These are phyloP conservation scores for Hydrotaea diabolus DNA, from an alignment of 2,888 invertebrate genomes.

Conservation along the genomic window DNA sequence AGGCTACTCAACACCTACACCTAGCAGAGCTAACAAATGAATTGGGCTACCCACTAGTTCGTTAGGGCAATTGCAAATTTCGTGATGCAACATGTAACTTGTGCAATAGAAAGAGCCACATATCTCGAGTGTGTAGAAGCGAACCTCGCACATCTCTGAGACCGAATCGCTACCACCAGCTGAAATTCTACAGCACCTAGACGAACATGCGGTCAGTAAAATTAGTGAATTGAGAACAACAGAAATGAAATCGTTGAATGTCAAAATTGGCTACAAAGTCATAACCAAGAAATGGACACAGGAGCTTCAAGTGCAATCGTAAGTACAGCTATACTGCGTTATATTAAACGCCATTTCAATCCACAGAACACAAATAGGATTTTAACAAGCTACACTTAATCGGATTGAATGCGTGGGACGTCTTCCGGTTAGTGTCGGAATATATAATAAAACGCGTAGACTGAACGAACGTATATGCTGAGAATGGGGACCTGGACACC, in stretches of 20 bases:
- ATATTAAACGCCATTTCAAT: conserved; percentile 6
- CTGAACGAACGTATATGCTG: conserved; percentile 35
- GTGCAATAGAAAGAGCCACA: conserved; percentile 30
- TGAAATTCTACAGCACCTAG: not conserved
- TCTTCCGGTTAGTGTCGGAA: not conserved
- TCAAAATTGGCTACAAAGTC: conserved; percentile 31
- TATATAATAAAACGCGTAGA: conserved; percentile 12
- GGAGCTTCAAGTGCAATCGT: conserved; percentile 42
- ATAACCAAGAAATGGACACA: conserved; percentile 41
- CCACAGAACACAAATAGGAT: conserved; percentile 28
- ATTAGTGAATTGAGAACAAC: not conserved
- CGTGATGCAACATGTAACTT: conserved; percentile 21
- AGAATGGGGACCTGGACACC: conserved; percentile 25
- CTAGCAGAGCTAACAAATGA: conserved; percentile 38
- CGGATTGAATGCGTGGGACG: conserved; percentile 33
- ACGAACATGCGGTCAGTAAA: not conserved
- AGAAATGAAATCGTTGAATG: conserved; percentile 12
- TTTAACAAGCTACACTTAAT: conserved; percentile 29
- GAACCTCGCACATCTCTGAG: conserved; percentile 16
- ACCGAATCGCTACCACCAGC: not conserved
- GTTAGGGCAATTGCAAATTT: conserved; percentile 3
- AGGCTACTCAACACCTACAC: not conserved
- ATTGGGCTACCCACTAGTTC: conserved; percentile 36
- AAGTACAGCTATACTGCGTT: not conserved
- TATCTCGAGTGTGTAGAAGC: conserved; percentile 21